Evolutionary conservation across 64 coral and sea anemone genomes (phyloP), one percentile per base, ranked within the genome.

Genomic region (Astreopora myriophthalma): DNA sequence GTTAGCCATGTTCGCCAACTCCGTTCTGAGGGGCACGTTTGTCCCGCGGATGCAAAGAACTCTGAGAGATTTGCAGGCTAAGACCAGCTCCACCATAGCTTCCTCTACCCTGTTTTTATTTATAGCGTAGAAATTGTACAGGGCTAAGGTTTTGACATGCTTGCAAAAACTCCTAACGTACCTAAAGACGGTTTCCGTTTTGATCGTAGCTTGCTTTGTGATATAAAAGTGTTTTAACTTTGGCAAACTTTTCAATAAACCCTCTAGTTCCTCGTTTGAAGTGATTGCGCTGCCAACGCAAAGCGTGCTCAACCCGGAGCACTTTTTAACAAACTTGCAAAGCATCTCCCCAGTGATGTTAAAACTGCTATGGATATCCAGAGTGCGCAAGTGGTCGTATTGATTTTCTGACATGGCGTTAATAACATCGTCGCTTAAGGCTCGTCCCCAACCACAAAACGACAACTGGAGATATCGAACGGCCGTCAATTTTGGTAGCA

Each of bases 81-180:
- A 28, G 3, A 96, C 85, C 20, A 96, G 24, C 73, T 92, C 73
- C 13, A 96, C n/a, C 9, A 96, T 68, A 0, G 88, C 74, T 7
- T 92, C 69, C 75, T 96, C 94, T 0, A 96, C 94, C 7, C 81
- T 16, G 68, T 42, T 32, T 40, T 76, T 90, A 19, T 75, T 92
- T 29, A 96, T 83, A 34, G 94, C 94, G 36, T 96, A 96, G 46
- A 96, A 96, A 55, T 92, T 92, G 55, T 96, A 88, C 38, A 96
- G 79, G 0, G 94, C 94, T 37, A 96, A 61, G 28, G 87, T 79
- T 68, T 92, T 89, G 8, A 96, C 83, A 13, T 46, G 70, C n/a
- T 44, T 75, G 14, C 94, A 96, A 74, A 88, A 96, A 32, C 23
- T 88, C 55, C 38, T 85, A 28, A 96, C 48, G 14, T 70, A 66